Evolutionary conservation across 2,797 vertebrate species (phyloP).

Genomic region (Ispidina picta): DNA sequence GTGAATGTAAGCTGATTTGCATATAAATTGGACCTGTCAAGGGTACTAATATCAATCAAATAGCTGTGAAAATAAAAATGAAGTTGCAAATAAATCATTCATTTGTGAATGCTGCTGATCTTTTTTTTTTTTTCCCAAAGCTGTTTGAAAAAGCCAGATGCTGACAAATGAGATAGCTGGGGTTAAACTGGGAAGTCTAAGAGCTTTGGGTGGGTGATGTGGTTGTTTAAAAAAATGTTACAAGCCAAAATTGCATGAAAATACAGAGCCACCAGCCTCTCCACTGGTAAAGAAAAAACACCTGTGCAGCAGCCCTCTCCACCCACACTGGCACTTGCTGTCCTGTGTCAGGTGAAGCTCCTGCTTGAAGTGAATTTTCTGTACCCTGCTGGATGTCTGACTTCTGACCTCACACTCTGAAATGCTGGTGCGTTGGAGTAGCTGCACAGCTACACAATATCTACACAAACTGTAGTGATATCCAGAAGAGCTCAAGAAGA

Average conservation of each 20-base stretch:
- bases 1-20: conserved; percentile 49
- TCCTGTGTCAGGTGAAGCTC: neutral
- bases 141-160: neutral
- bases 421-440: neutral
- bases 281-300: neutral
- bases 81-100: conserved; percentile 45
- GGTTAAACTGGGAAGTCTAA: neutral
- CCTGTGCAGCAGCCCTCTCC: neutral
- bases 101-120: conserved; percentile 12
- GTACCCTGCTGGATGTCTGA: neutral
- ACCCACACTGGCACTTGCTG: neutral
- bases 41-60: conserved; percentile 35
- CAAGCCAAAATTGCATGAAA: neutral
- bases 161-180: neutral
- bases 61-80: conserved; percentile 6
- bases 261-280: neutral
- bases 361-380: neutral
- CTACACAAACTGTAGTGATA: neutral
- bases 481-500: neutral
- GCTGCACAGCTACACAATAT: neutral
- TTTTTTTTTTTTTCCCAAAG: neutral
- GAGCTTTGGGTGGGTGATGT: neutral
- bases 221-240: neutral
- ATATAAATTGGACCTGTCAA: conserved; percentile 61
- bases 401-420: neutral